Conservation (phyloP, 2,797 vertebrate genomes). For the Danionella dracula region DNA sequence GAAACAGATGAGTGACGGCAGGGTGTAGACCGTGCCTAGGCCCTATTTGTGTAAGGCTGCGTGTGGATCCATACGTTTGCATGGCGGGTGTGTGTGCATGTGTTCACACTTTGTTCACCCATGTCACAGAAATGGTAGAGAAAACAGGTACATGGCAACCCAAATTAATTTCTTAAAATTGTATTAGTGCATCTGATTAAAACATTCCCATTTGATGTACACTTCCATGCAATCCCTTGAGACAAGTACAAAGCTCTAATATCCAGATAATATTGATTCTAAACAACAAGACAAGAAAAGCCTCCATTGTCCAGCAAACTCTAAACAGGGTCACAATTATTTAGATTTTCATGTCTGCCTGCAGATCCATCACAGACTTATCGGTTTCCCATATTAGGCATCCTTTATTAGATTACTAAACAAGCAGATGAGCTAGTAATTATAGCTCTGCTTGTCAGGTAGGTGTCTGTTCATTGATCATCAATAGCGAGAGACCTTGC, state of each 20-base stretch:
- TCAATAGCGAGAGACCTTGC: background rate
- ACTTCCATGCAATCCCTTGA: background rate
- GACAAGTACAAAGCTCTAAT: background rate
- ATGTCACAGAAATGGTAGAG: constrained; percentile 31
- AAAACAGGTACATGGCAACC: constrained; percentile 11
- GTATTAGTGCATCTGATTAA: background rate
- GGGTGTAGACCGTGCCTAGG: constrained; percentile 50
- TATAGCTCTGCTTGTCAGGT: constrained; percentile 11
- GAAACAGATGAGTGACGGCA: constrained; percentile 59
- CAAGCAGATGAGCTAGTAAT: constrained; percentile 6
- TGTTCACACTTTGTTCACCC: constrained; percentile 23
- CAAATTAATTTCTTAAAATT: constrained; percentile 7
- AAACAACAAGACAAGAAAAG: background rate
- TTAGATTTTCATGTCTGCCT: background rate
- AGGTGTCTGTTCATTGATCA: constrained; percentile 15
- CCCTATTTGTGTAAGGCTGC: constrained; percentile 37
- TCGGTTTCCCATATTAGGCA: background rate
- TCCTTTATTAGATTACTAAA: constrained; percentile 25
- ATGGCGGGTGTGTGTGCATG: constrained; percentile 15
- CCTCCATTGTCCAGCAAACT: background rate
- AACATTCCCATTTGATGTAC: too few species aligned
- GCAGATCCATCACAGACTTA: background rate
- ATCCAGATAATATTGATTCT: background rate
- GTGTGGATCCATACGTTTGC: constrained; percentile 12
- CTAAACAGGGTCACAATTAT: background rate